A percentile compares a stretch with the other conserved stretches of the same genome.
These are phyloP conservation scores for Lasioglossum morio DNA, from an alignment of 2,888 invertebrate genomes.

Conservation along the genomic window DNA sequence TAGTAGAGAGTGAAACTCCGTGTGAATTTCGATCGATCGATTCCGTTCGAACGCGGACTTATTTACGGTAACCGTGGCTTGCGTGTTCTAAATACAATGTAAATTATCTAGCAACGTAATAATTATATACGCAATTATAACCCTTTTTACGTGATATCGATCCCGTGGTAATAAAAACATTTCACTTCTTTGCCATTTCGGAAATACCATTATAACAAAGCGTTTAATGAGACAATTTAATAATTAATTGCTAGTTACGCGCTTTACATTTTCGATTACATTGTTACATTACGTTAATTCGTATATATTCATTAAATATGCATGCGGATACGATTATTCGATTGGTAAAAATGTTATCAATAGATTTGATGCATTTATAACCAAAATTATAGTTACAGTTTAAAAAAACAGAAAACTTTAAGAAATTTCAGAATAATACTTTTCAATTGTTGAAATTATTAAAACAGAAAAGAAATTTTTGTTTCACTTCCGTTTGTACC, in stretches of 20 bases:
- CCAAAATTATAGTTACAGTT: neutral
- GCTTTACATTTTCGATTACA: neutral
- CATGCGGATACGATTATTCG: neutral
- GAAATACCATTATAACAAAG: neutral
- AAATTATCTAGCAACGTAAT: neutral
- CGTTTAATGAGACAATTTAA: neutral
- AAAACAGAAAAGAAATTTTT: neutral
- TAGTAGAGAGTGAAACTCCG: neutral
- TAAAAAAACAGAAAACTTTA: neutral
- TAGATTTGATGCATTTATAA: neutral
- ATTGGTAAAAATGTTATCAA: neutral
- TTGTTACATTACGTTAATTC: neutral
- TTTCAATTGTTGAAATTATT: neutral
- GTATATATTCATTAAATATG: neutral
- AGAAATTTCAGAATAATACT: neutral
- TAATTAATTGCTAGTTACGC: neutral
- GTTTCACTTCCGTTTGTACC: too few species aligned
- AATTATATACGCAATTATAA: neutral
- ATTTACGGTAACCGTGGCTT: neutral
- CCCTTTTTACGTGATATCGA: neutral
- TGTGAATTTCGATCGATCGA: slow-evolving; percentile 5
- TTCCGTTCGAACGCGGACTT: neutral
- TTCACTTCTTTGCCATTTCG: neutral
- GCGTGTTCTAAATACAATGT: neutral
- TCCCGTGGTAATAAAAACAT: neutral